Conservation (phyloP, 2,888 invertebrate species). For the Diogma glabrata region DNA sequence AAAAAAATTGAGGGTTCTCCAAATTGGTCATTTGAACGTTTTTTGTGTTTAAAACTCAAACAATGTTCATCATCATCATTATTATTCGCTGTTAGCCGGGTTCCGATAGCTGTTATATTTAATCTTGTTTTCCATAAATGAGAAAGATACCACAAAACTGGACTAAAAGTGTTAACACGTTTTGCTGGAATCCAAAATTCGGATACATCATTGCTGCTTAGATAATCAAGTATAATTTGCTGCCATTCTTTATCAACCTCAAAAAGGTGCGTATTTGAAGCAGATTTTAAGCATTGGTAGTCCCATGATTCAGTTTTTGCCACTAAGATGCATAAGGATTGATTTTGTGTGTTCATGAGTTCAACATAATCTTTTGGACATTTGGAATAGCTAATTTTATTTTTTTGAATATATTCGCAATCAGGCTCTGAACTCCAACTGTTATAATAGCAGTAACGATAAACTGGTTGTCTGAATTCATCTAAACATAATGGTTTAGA, state of each 20-base stretch:
- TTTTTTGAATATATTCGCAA: too few relatives aligned
- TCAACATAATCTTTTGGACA: too few relatives aligned
- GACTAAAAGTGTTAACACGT: slow-evolving; percentile 35
- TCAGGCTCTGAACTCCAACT: too few relatives aligned
- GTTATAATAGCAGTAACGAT: neutral
- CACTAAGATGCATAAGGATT: slow-evolving; percentile 32
- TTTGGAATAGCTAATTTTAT: too few relatives aligned
- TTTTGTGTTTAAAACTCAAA: too few relatives aligned
- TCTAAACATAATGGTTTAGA: neutral
- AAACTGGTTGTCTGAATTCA: neutral
- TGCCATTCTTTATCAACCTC: slow-evolving; percentile 19
- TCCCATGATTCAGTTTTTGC: slow-evolving; percentile 25
- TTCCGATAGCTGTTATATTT: too few relatives aligned
- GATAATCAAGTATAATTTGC: slow-evolving; percentile 28
- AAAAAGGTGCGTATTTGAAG: slow-evolving; percentile 23
- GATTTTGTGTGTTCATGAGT: too few relatives aligned
- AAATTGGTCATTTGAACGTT: too few relatives aligned
- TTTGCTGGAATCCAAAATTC: slow-evolving; percentile 42
- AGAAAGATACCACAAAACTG: slow-evolving; percentile 37
- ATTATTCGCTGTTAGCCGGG: too few relatives aligned
- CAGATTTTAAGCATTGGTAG: slow-evolving; percentile 20
- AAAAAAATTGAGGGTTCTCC: too few relatives aligned
- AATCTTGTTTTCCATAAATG: too few relatives aligned
- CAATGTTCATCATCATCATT: too few relatives aligned
- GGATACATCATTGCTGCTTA: slow-evolving; percentile 14